These are phyloP conservation scores for Aphaenogaster rudis DNA, from an alignment of 1,140 invertebrate species.

Conservation along the genomic window DNA sequence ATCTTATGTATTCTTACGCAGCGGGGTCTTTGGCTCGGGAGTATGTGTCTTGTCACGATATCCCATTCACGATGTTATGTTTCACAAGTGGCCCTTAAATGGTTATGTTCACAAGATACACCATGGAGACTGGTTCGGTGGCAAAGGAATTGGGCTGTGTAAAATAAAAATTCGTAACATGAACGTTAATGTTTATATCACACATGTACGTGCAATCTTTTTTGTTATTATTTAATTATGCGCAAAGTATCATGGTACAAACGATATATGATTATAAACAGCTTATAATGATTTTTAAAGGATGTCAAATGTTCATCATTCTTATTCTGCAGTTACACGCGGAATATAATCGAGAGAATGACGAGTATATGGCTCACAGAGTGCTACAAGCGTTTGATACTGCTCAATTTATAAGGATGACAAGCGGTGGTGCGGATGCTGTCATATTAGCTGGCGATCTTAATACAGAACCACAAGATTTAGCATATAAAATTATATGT, in stretches of 20 bases:
- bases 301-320: constrained; percentile 63
- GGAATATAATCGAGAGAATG: constrained; percentile 95
- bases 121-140: constrained; percentile 99
- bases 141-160: constrained; percentile 98
- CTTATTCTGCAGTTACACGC: constrained; percentile 93
- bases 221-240: constrained; percentile 38
- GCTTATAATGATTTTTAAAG: neutral
- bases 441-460: constrained; percentile 97
- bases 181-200: constrained; percentile 94
- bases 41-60: constrained; percentile 96
- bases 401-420: constrained; percentile 96
- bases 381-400: constrained; percentile 97
- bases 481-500: constrained; percentile 91
- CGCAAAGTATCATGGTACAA: neutral
- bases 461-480: constrained; percentile 95
- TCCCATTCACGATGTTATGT: constrained; percentile 95
- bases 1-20: constrained; percentile 80
- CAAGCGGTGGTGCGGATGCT: constrained; percentile 92
- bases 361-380: constrained; percentile 96
- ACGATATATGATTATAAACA: neutral
- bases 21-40: constrained; percentile 97
- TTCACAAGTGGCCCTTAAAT: constrained; percentile 97
- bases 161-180: constrained; percentile 90
- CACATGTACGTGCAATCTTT: constrained; percentile 92
- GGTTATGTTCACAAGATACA: constrained; percentile 98